Base-by-base conservation (phyloP, 2,888 invertebrate species). In the Adineta ricciae region DNA sequence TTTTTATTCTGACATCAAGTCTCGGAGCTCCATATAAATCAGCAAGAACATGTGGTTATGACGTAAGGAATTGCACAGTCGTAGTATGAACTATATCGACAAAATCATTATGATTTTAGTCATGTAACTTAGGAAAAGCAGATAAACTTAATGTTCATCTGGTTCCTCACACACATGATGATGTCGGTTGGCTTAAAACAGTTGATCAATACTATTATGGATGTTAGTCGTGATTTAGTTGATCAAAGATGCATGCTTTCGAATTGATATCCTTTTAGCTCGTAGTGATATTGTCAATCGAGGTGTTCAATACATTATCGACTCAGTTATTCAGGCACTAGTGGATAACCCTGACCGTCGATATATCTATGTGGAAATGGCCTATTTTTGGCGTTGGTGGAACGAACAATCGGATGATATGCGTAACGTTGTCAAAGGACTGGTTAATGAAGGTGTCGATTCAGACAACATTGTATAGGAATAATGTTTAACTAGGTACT, bases 151-250 rank as follows among this genome's bases (percentile, higher is more conserved):
- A 96, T 89, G 94, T 96, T 0, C 96, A 96, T 89, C 91, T 96
- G 0, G 91, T 92, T 7, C 93, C 96, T 0, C 97, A 97, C 89
- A 94, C 95, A 0, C 96, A 97, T 88, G 95, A 96, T 88, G 97
- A 97, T 89, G 95, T 96, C 0, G 97, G 97, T 54, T 97, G 96
- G 96, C 90, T 96, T 83, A 95, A 96, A 90, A 97, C 96, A 0
- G 94, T 96, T 0, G 96, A 97, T 89, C 95, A 96, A 89, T 97
- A 97, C 89, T 97, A 94, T 88, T 96, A 94, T 89, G 91, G 91
- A 87, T 73, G 88, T 91, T 90, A 83, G 78, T 32, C 72, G 72
- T 83, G 50, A 27, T 24, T 36, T 19, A 73, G 8, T 4, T 32
- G 5, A 11, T 14, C 21, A 36, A 19, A 36, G n/a, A 36, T 19